These are phyloP conservation scores for Strongylocentrotus purpuratus DNA, from an alignment of 35 echinoderm and acorn worm genomes.

Conservation along the genomic window DNA sequence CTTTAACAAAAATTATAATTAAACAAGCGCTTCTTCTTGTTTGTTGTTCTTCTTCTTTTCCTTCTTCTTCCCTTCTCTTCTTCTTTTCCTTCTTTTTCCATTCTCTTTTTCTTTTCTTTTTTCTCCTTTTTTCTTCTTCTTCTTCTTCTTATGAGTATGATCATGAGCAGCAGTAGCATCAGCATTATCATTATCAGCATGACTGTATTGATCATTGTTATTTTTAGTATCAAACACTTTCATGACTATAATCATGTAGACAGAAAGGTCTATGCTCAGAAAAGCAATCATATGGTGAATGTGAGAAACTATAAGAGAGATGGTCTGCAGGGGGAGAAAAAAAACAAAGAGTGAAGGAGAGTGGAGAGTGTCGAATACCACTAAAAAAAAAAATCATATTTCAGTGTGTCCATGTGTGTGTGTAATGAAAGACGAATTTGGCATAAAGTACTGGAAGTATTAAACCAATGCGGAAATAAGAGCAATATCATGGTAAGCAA, in stretches of 20 bases:
- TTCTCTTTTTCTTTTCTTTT: not conserved
- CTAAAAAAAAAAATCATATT: no score
- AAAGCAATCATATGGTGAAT: no score
- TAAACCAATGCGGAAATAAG: not conserved
- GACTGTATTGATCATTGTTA: constrained; percentile 5
- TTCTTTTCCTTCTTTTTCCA: not conserved
- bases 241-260: no score
- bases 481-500: not conserved
- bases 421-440: no score
- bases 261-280: no score
- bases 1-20: no score
- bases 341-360: no score
- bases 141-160: not conserved
- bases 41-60: not conserved
- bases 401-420: no score
- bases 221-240: not conserved
- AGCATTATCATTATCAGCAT: constrained; percentile 20
- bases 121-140: not conserved
- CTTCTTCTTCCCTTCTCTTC: not conserved
- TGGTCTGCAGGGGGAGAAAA: no score
- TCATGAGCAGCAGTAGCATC: not conserved
- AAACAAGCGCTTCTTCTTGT: not conserved
- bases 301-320: no score
- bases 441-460: no score
- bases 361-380: no score